Evolutionary conservation across 2,797 vertebrate species (phyloP), one percentile per base, ranked within the genome.

Genomic region (Coranthus polyacanthus): DNA sequence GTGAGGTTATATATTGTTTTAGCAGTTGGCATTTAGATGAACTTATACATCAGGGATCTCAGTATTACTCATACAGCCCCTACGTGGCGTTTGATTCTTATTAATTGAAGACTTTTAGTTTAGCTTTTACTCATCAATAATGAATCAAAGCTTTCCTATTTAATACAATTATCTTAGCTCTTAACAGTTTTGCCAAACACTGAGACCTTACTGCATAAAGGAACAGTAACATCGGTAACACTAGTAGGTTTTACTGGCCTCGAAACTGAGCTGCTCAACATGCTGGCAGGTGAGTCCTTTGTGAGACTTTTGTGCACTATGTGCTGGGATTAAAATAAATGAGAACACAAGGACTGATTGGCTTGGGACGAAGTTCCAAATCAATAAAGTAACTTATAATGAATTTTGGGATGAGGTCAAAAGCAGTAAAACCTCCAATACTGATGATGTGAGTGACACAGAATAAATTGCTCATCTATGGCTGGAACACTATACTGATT

Each of bases 321-420:
- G 17, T 42, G 43, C 36, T 20, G 29, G 39, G 39, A 20, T 41
- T 7, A n/a, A 24, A 55, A 45, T 9, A 45, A 32, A 50, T 3
- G 6, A 59, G 24, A 59, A 39, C 26, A 47, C 8, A 15, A 49
- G n/a, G 32, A 9, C 2, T 37, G 36, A 64, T 42, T 17, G 44
- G 16, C 56, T 39, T 21, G 12, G 3, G 12, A 2, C 8, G 36
- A 26, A 50, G 37, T 45, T 68, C 1, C 39, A 51, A 50, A 57
- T 62, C 57, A 55, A 57, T 32, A 32, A 32, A 32, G 29, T 32
- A 64, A 12, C 36, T 72, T 58, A 24, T n/a, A 54, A 58, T 46
- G 11, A 15, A 47, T 54, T 61, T 62, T 58, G 12, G 16, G 60
- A 54, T 39, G 21, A 76, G 50, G 51, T 58, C 42, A 72, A 20